These are phyloP conservation scores for Neoniphon sammara DNA, from an alignment of 2,797 vertebrate genomes.

Conservation along the genomic window DNA sequence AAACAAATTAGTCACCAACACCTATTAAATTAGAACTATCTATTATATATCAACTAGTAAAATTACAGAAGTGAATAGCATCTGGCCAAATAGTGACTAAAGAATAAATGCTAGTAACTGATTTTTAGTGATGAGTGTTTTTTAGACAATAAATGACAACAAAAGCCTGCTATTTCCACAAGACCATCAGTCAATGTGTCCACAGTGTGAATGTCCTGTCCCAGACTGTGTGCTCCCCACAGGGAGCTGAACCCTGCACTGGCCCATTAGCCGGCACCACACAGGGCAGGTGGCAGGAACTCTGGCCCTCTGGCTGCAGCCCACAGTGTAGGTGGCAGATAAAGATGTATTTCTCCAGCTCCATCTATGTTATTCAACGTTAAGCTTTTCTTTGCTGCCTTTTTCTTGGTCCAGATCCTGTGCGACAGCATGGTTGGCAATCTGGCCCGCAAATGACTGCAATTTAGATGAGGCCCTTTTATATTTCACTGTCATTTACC, in stretches of 20 bases:
- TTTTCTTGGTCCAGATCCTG: neutral
- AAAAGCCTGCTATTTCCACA: neutral
- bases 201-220: neutral
- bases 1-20: no score
- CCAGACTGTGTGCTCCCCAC: neutral
- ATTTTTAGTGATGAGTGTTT: constrained; percentile 6
- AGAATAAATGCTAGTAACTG: constrained; percentile 26
- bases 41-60: no score
- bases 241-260: neutral
- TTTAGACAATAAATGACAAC: constrained; percentile 38
- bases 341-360: neutral
- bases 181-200: no score
- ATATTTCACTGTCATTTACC: no score
- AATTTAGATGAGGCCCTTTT: constrained; percentile 1
- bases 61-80: no score
- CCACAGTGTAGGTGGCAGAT: constrained; percentile 15
- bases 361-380: neutral
- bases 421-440: neutral
- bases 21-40: no score
- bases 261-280: neutral
- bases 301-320: neutral
- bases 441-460: neutral
- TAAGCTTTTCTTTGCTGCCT: neutral
- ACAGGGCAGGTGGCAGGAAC: constrained; percentile 1
- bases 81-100: constrained; percentile 8